phyloP scores from a whole-genome alignment of 2,113 vertebrate genomes.

The Phrynocephalus versicolor region DNA sequence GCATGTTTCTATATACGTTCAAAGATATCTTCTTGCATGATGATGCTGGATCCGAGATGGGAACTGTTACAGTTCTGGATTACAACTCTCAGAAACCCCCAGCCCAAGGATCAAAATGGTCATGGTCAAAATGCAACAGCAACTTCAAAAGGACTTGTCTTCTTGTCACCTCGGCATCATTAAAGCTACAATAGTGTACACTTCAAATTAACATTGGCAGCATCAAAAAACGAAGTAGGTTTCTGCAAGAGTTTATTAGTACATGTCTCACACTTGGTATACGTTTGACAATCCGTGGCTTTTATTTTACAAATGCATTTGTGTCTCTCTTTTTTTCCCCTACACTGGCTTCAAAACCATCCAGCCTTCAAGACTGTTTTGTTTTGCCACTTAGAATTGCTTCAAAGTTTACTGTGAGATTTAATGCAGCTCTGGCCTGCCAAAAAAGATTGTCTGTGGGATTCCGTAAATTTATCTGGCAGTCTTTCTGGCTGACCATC shows the following conservation, averaged over 20 bases:
- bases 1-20: not conserved
- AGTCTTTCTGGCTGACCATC: conserved; percentile 71
- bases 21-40: not conserved
- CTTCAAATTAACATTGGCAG: not conserved
- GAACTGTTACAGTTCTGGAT: too few relatives aligned
- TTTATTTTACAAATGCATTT: not conserved
- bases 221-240: not conserved
- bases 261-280: too few relatives aligned
- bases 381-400: conserved; percentile 51
- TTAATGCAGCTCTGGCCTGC: conserved; percentile 72
- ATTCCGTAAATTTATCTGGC: conserved; percentile 82
- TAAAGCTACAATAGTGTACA: not conserved
- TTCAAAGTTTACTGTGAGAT: conserved; percentile 69
- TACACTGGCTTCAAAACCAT: not conserved
- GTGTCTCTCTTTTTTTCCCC: not conserved
- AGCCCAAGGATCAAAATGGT: too few relatives aligned
- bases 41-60: not conserved
- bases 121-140: not conserved
- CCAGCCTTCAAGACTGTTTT: not conserved
- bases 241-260: not conserved
- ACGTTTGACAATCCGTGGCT: not conserved
- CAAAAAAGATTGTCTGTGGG: conserved; percentile 63
- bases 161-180: not conserved
- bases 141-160: not conserved
- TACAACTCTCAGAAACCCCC: too few relatives aligned